These are phyloP conservation scores for Ptyas mucosa DNA, from an alignment of 2,113 vertebrate genomes.

Conservation along the genomic window DNA sequence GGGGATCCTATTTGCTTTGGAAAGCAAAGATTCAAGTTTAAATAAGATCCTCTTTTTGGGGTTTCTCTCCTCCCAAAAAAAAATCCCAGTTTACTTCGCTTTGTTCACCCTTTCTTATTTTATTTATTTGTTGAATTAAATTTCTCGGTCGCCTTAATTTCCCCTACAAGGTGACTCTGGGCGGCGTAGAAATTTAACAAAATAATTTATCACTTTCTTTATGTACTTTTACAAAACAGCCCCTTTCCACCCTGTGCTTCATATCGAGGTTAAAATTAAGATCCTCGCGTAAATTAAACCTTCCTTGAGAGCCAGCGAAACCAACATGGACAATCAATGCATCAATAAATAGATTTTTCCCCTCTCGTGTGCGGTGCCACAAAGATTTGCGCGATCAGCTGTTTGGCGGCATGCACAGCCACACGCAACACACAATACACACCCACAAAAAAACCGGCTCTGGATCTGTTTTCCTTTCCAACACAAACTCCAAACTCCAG, in stretches of 20 bases:
- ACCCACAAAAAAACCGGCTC: neutral
- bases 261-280: neutral
- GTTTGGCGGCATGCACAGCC: neutral
- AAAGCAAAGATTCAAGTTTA: neutral
- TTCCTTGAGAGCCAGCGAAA: neutral
- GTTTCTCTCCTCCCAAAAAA: rapidly evolving
- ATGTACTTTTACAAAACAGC: neutral
- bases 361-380: neutral
- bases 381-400: neutral
- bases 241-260: too few relatives aligned
- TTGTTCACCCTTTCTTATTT: neutral
- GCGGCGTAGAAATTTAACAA: neutral
- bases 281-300: neutral
- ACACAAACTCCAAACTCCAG: neutral
- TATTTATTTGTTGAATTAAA: neutral
- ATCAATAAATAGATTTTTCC: neutral
- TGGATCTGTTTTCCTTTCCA: neutral
- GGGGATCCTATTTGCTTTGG: neutral
- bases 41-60: neutral
- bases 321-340: neutral
- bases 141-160: neutral
- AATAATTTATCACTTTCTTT: neutral
- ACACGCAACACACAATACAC: neutral
- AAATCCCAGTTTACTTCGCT: neutral
- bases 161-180: neutral